These are phyloP conservation scores for Uropetala carovei DNA, from an alignment of 2,888 invertebrate genomes.

Conservation along the genomic window DNA sequence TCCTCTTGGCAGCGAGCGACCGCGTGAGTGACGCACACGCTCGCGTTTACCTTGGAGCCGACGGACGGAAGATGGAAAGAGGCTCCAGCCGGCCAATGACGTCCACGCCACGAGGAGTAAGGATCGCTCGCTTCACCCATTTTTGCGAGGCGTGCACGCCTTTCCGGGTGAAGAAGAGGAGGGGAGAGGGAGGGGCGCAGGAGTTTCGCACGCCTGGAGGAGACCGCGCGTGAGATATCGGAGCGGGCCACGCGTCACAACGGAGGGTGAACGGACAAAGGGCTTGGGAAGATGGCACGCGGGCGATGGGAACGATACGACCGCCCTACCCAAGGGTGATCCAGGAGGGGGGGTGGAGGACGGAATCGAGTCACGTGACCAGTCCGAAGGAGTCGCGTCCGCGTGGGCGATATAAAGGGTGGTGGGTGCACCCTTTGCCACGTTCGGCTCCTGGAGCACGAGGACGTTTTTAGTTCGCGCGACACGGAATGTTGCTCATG, in stretches of 20 bases:
- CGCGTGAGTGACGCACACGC: background rate
- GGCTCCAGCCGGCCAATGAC: background rate
- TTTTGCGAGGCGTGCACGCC: background rate
- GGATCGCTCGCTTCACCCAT: background rate
- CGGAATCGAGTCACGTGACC: background rate
- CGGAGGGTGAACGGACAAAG: background rate
- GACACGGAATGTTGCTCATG: too few species aligned
- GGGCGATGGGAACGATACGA: background rate
- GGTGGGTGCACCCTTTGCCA: too few species aligned
- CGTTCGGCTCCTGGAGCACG: too few species aligned
- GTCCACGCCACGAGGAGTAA: background rate
- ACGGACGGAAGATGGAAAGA: background rate
- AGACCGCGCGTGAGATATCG: background rate
- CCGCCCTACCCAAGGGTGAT: background rate
- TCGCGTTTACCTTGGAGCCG: background rate
- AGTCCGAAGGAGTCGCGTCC: too few species aligned
- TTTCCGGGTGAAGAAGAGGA: background rate
- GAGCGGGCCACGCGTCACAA: conserved; percentile 46
- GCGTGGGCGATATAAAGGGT: too few species aligned
- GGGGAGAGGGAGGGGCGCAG: background rate
- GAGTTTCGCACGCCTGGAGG: background rate
- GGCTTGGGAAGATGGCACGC: conserved; percentile 2
- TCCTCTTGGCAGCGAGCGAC: background rate
- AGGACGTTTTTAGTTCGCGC: too few species aligned
- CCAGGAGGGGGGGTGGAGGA: background rate